These are phyloP conservation scores for Potamilus streckersoni DNA, from an alignment of 1,140 invertebrate species.

Conservation along the genomic window DNA sequence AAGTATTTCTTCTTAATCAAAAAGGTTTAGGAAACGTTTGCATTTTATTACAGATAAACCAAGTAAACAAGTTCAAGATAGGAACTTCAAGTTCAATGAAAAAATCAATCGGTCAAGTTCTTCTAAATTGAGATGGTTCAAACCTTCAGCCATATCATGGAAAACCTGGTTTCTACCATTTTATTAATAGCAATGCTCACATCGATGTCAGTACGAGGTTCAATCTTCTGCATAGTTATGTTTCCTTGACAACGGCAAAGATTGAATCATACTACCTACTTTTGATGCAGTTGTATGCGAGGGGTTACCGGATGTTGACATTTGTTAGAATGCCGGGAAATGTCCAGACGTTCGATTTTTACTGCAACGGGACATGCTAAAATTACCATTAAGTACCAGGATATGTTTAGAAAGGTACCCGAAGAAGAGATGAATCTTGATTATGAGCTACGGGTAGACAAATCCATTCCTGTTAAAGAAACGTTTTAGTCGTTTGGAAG, in stretches of 20 bases:
- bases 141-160: slow-evolving; percentile 10
- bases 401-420: slow-evolving; percentile 12
- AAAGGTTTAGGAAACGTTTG: too few species aligned
- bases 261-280: slow-evolving; percentile 20
- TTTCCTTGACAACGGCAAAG: slow-evolving; percentile 5
- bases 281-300: slow-evolving; percentile 16
- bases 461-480: slow-evolving; percentile 10
- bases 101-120: too few species aligned
- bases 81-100: too few species aligned
- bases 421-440: slow-evolving; percentile 14
- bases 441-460: slow-evolving; percentile 20
- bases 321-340: slow-evolving; percentile 20
- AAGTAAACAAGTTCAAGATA: too few species aligned
- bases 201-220: slow-evolving; percentile 7
- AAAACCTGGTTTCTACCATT: slow-evolving; percentile 12
- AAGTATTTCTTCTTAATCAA: too few species aligned
- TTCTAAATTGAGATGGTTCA: background rate
- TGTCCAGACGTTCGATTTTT: slow-evolving; percentile 2
- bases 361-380: background rate
- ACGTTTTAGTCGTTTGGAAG: slow-evolving; percentile 13
- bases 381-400: slow-evolving; percentile 13
- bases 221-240: slow-evolving; percentile 11
- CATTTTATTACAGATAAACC: too few species aligned
- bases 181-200: slow-evolving; percentile 11
- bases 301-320: slow-evolving; percentile 17